Evolutionary conservation across 2,113 vertebrate species (phyloP).

Genomic region (Neolamprologus sp.): DNA sequence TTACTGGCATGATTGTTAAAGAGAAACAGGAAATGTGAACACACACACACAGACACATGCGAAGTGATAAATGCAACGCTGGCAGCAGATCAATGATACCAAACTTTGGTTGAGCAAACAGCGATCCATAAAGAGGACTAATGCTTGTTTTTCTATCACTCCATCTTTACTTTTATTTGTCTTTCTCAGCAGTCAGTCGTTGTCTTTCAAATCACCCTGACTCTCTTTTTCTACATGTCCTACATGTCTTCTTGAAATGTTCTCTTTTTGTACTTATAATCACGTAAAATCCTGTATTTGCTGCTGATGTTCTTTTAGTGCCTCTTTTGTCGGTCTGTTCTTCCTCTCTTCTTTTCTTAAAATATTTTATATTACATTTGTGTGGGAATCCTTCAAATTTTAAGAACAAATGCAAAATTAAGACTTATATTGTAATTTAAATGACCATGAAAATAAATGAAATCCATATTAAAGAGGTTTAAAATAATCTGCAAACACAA

Average conservation of each 20-base stretch:
- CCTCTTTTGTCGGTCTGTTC: rapidly evolving
- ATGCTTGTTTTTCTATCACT: conserved; percentile 51
- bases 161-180: not conserved
- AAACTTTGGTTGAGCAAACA: conserved; percentile 97
- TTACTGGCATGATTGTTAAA: not conserved
- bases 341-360: not conserved
- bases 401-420: not conserved
- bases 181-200: not conserved
- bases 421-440: not conserved
- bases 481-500: not conserved
- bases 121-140: conserved; percentile 86
- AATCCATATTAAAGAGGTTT: not conserved
- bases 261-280: not conserved
- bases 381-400: not conserved
- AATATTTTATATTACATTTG: not conserved
- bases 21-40: not conserved
- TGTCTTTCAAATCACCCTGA: not conserved
- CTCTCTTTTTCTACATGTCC: not conserved
- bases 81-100: conserved; percentile 94
- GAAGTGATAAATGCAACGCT: conserved; percentile 78
- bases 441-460: not conserved
- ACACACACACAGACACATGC: not conserved
- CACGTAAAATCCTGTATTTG: not conserved
- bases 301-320: not conserved
- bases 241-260: not conserved